A percentile compares a stretch with the other conserved stretches of the same genome.
Conservation (phyloP, 1,140 invertebrate genomes). For the Brachionus sp. region DNA sequence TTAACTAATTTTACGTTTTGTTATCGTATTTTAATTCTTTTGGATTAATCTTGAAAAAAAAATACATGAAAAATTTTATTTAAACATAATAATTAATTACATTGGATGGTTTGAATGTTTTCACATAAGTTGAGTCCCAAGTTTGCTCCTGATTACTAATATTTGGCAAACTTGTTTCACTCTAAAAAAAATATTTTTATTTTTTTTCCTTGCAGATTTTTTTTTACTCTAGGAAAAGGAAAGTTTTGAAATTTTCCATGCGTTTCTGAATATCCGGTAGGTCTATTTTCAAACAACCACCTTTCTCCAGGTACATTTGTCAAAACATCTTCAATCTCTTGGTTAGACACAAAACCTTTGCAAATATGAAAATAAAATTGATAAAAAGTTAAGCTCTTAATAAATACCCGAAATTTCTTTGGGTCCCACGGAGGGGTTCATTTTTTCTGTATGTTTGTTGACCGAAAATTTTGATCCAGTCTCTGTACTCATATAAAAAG, state of each 20-base stretch:
- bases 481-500: conserved; percentile 16
- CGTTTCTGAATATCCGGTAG: neutral
- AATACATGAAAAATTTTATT: neutral
- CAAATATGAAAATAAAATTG: neutral
- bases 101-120: neutral
- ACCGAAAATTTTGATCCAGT: neutral
- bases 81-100: neutral
- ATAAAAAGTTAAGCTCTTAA: neutral
- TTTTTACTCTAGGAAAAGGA: neutral
- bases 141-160: neutral
- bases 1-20: neutral
- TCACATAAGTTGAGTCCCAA: conserved; percentile 16
- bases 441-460: neutral
- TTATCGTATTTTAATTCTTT: neutral
- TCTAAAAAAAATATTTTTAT: neutral
- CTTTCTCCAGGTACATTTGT: neutral
- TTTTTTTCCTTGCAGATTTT: neutral
- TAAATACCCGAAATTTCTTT: conserved; percentile 27
- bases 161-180: neutral
- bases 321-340: conserved; percentile 10
- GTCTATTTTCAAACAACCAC: conserved; percentile 8
- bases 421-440: neutral
- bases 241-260: neutral
- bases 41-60: conserved; percentile 31
- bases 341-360: neutral